A percentile compares a stretch with the other conserved stretches of the same genome.
Conservation (phyloP, 2,113 vertebrate species). For the Leptodactylus fuscus region DNA sequence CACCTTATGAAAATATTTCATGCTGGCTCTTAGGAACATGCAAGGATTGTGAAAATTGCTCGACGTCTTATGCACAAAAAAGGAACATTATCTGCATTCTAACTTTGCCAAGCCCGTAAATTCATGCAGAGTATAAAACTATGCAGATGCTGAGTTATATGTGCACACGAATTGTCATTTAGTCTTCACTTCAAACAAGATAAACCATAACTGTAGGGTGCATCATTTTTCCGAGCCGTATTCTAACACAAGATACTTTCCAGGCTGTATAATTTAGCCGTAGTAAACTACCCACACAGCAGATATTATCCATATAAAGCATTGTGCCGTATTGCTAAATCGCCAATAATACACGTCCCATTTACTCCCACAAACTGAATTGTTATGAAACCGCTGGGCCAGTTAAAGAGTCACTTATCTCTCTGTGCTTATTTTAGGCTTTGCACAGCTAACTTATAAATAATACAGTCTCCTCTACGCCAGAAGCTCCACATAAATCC, state of each 20-base stretch:
- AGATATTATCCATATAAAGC: constrained; percentile 8
- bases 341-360: constrained; percentile 24
- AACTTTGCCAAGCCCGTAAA: too few relatives aligned
- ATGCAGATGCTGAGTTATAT: neutral
- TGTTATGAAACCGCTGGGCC: constrained; percentile 21
- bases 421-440: neutral
- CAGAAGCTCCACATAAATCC: neutral
- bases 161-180: neutral
- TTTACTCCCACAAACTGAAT: neutral
- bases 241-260: neutral
- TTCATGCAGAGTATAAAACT: neutral
- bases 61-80: neutral
- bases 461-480: neutral
- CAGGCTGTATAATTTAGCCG: constrained; percentile 1
- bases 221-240: neutral
- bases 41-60: neutral
- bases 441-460: neutral
- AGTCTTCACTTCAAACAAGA: neutral
- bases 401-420: constrained; percentile 24
- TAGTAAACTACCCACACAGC: constrained; percentile 19
- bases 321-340: constrained; percentile 7
- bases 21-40: neutral
- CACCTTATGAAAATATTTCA: neutral
- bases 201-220: neutral
- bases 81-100: neutral